A percentile compares a stretch with the other conserved stretches of the same genome.
phyloP scores from a whole-genome alignment of 2,797 vertebrate genomes.

The Antrozous pallidus region DNA sequence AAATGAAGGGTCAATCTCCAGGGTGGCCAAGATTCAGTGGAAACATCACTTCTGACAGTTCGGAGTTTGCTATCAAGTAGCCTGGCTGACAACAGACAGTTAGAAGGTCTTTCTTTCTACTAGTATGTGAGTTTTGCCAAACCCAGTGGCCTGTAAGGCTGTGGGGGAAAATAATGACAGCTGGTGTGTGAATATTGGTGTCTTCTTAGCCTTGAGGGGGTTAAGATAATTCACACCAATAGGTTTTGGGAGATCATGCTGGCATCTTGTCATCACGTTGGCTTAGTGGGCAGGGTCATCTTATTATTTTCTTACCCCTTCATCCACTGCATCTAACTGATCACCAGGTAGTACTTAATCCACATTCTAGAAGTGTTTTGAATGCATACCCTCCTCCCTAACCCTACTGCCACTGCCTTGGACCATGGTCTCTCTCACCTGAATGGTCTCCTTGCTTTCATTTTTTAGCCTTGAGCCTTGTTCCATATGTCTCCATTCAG shows the following conservation, averaged over 20 bases:
- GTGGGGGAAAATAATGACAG: too few species aligned
- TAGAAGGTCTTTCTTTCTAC: neutral
- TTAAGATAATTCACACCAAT: rapidly evolving
- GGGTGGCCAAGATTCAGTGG: neutral
- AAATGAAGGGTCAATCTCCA: neutral
- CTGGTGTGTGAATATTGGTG: neutral
- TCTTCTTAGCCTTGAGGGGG: neutral
- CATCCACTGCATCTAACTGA: neutral
- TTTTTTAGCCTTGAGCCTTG: neutral
- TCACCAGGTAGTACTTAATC: neutral
- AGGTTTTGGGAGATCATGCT: neutral
- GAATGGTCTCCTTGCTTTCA: neutral
- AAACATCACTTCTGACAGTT: neutral
- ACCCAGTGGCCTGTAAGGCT: too few species aligned
- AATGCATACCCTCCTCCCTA: conserved; percentile 18
- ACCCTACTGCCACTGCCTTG: neutral
- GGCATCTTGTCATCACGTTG: rapidly evolving
- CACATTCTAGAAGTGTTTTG: neutral
- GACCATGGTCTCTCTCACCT: neutral
- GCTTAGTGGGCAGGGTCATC: neutral
- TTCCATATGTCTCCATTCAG: neutral
- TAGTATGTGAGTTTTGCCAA: neutral
- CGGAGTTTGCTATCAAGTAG: neutral
- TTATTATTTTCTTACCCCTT: neutral
- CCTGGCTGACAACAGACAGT: neutral